A percentile compares a stretch with the other conserved stretches of the same genome.
These are phyloP conservation scores for Coendou prehensilis DNA, from an alignment of 2,797 vertebrate species.

Conservation along the genomic window DNA sequence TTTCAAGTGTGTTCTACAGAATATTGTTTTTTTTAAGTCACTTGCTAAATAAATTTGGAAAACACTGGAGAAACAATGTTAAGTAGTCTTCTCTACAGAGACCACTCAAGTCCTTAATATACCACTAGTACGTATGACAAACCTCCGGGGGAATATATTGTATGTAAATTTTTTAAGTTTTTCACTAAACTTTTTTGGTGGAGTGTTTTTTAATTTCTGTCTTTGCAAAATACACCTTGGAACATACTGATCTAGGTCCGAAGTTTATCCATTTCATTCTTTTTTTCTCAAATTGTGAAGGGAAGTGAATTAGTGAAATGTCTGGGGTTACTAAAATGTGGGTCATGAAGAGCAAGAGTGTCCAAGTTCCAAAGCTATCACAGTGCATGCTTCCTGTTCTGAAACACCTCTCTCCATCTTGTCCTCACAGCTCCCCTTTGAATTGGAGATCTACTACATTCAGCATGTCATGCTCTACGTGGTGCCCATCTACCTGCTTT, in stretches of 20 bases:
- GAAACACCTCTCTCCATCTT: conserved; percentile 72
- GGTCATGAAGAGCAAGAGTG: background rate
- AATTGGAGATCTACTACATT: conserved; percentile 98
- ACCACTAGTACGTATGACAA: background rate
- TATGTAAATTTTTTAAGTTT: background rate
- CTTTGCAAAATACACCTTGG: background rate
- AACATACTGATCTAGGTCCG: background rate
- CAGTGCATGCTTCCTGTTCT: conserved; percentile 37
- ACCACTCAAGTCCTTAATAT: background rate
- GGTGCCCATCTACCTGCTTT: conserved; percentile 97
- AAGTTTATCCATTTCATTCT: background rate
- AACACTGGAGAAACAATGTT: background rate
- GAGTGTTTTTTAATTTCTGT: background rate
- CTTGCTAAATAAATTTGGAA: conserved; percentile 5
- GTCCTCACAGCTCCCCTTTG: conserved; percentile 95
- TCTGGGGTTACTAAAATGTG: background rate
- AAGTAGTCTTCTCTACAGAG: background rate
- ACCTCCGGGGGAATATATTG: background rate
- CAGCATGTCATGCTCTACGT: conserved; percentile 98
- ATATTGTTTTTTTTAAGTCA: background rate
- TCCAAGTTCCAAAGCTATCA: background rate
- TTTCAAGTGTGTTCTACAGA: conserved; percentile 46
- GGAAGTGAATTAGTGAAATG: background rate
- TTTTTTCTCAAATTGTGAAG: conserved; percentile 25
- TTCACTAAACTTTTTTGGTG: background rate